Base-by-base conservation (phyloP, 2,888 invertebrate species). In the Cactoblastis cactorum region DNA sequence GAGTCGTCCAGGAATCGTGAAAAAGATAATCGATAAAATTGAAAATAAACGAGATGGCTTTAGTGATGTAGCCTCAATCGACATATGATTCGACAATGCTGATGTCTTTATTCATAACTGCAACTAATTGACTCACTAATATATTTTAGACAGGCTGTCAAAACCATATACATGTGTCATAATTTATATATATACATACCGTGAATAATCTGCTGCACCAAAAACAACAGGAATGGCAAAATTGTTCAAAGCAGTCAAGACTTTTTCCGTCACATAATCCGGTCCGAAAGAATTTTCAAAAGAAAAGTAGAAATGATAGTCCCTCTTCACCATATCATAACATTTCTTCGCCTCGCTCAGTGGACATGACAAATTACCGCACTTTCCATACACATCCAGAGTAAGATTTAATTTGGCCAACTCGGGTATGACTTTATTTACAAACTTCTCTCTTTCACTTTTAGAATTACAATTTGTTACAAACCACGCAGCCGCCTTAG, bases 191-290 rank as follows among this genome's bases (percentile, higher is more conserved):
- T 28, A 6, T 28, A 37, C 28, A 11, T 61, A 77, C 79, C 77
- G 67, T n/a, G 72, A 58, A 57, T 80, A 79, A 53, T 80, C 68
- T 41, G 91, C 91, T 32, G 91, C 92, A 12, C 94, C 94, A 79
- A 91, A 93, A n/a, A 93, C 94, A 34, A 94, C 91, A 0, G 94
- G 94, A n/a, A 94, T 77, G 8, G 92, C 87, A 63, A 92, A 87
- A 73, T 85, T 63, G 47, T 77, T 66, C 53, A 77, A 61, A 4
- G 81, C 74, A 56, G 55, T 63, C 48, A 81, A 46, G 33, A 80
- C 48, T 53, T 81, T 81, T 52, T 80, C 81, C 8, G 59, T 77
- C 55, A 51, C 56, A 34, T 78, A 78, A 49, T 77, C 77, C 46
- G 71, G 71, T 14, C 64, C 61, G 35, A 75, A 69, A 0, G 78